Evolutionary conservation across 2,888 invertebrate species (phyloP), one percentile per base, ranked within the genome.

Genomic region (Drosophila ustulata): DNA sequence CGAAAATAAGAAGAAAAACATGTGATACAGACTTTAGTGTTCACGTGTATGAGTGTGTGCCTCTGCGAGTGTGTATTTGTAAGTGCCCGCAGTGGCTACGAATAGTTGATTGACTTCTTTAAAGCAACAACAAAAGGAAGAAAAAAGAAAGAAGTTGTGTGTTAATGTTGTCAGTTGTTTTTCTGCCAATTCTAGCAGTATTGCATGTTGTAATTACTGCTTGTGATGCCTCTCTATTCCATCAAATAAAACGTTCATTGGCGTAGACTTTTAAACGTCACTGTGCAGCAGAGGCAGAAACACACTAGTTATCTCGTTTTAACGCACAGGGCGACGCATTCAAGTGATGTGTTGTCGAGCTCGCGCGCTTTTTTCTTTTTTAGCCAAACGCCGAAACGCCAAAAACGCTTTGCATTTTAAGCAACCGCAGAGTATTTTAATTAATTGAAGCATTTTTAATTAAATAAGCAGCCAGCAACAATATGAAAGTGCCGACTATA

Each of bases 1-100:
- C 80, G 70, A 87, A 88, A 90, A 79, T 84, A 89, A 89, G 89
- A 90, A 81, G 87, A 82, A 82, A 86, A 87, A 87, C 87, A 90
- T 90, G 84, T 88, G 89, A 89, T 89, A 90, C 82, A 89, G 87
- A 86, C 88, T 86, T 75, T 63, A 78, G 68, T 78, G 61, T 66
- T 61, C 65, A 51, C 49, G 39, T 62, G 46, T 64, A 1, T 58
- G 39, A 23, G 49, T 50, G 39, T 37, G 37, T 37, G 65, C 18
- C 18, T 47, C 11, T 34, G 25, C 58, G 45, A 49, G 49, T 61
- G 23, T 50, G 56, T 62, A 32, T 71, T 37, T 62, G 55, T 68
- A 59, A 18, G 18, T 71, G 69, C 63, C 43, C 69, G 81, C 64
- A 69, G 75, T 81, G 57, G 68, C 83, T 88, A 77, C 82, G 66